These are phyloP conservation scores for Pomatorhinus ruficollis DNA, from an alignment of 2,113 vertebrate genomes.

Conservation along the genomic window DNA sequence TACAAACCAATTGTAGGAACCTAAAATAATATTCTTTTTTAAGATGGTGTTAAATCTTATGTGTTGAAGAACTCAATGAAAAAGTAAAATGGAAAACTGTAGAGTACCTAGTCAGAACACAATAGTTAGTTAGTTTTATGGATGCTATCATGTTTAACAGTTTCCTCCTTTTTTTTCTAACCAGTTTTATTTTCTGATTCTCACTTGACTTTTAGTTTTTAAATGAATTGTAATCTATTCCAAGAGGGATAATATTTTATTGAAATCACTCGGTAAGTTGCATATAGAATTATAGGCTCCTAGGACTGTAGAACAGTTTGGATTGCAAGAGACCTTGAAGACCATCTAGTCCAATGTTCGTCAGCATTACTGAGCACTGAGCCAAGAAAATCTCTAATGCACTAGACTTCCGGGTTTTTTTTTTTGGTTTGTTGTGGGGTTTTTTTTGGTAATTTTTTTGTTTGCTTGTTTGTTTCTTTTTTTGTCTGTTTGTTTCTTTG, in stretches of 20 bases:
- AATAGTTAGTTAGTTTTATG: constrained; percentile 63
- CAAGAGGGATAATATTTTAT: constrained; percentile 20
- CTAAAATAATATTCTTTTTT: constrained; percentile 29
- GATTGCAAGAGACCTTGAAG: background rate
- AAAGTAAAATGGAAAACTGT: constrained; percentile 69
- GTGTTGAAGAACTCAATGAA: constrained; percentile 58
- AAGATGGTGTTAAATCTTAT: constrained; percentile 30
- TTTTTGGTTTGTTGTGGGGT: too few species aligned
- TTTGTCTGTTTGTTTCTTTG: background rate
- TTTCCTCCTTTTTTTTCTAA: constrained; percentile 14
- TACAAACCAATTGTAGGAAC: constrained; percentile 24
- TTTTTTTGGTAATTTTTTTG: background rate
- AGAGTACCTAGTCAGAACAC: constrained; percentile 45
- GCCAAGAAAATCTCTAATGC: background rate
- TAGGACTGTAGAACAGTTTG: background rate
- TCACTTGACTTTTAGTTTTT: constrained; percentile 6
- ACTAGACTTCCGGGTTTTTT: background rate
- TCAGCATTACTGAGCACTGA: background rate
- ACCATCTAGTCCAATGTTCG: background rate
- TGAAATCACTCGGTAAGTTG: background rate
- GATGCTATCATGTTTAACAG: constrained; percentile 53
- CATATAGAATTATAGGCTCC: background rate
- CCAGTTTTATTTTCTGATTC: background rate
- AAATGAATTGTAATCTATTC: constrained; percentile 39
- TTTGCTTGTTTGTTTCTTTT: background rate